Percentiles rank a stretch among this genome's conserved stretches.
phyloP scores from a whole-genome alignment of 2,888 invertebrate genomes.

The Drosophila kambysellisi region DNA sequence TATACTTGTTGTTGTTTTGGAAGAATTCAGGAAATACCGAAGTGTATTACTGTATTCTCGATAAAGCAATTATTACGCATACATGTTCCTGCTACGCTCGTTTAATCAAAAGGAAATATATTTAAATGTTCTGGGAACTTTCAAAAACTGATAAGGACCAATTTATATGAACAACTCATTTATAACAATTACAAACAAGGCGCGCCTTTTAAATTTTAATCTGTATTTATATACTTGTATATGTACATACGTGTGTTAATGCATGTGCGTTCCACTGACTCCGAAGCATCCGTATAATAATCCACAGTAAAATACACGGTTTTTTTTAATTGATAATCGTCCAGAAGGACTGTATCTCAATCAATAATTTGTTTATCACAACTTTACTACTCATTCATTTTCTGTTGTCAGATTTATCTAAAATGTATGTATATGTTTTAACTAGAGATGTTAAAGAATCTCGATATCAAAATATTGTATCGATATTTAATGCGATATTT shows the following conservation, averaged over 20 bases:
- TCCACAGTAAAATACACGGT: background rate
- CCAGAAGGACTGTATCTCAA: background rate
- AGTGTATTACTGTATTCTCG: background rate
- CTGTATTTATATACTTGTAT: background rate
- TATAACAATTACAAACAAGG: background rate
- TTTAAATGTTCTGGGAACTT: background rate
- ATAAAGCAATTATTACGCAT: background rate
- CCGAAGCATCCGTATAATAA: background rate
- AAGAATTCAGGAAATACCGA: background rate
- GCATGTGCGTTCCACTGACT: background rate
- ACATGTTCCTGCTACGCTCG: background rate
- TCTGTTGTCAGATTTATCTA: constrained; percentile 3
- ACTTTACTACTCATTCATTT: background rate
- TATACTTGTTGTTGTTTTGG: background rate
- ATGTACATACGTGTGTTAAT: background rate
- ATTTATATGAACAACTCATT: background rate
- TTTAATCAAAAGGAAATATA: background rate
- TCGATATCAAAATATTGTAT: background rate
- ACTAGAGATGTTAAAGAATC: background rate
- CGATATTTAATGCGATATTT: background rate
- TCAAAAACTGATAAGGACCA: background rate
- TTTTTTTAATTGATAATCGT: background rate
- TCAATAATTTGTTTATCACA: background rate
- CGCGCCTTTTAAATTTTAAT: constrained; percentile 4
- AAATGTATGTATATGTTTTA: constrained; percentile 2